phyloP scores from a whole-genome alignment of 1,140 invertebrate species.

The Drosophila ohnishii region DNA sequence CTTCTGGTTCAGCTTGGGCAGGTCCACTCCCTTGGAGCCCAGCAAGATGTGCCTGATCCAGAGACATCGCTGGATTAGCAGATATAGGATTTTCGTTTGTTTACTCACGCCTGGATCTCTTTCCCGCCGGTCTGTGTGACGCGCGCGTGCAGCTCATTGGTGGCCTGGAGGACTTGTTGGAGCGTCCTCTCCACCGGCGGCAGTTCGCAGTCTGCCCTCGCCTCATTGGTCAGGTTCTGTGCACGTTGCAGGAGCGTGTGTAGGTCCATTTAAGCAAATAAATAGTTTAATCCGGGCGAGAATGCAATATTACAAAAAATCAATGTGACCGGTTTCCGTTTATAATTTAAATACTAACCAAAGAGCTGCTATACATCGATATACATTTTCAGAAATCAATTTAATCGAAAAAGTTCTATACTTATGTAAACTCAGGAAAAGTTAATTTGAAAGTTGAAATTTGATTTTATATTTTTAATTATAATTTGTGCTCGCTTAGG shows the following conservation, averaged over 20 bases:
- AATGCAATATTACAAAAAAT: not conserved
- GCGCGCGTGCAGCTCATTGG: constrained; percentile 93
- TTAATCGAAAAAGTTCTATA: too few relatives aligned
- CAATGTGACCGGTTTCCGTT: not conserved
- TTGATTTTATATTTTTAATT: too few relatives aligned
- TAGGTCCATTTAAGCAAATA: constrained; percentile 86
- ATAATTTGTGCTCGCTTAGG: too few relatives aligned
- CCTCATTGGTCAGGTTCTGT: constrained; percentile 93
- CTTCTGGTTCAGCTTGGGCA: constrained; percentile 96
- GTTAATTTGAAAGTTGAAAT: too few relatives aligned
- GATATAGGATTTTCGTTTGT: not conserved
- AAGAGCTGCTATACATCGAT: too few relatives aligned
- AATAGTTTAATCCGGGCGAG: constrained; percentile 3
- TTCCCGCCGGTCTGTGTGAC: constrained; percentile 93
- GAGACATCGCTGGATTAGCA: not conserved
- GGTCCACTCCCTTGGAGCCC: constrained; percentile 95
- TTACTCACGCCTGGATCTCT: constrained; percentile 95
- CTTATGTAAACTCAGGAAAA: too few relatives aligned
- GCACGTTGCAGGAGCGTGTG: constrained; percentile 94
- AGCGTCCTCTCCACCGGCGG: constrained; percentile 96
- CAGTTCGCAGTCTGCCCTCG: constrained; percentile 91
- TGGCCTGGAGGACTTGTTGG: constrained; percentile 95
- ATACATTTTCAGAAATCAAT: too few relatives aligned
- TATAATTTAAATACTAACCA: too few relatives aligned
- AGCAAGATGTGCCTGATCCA: constrained; percentile 91